phyloP scores from a whole-genome alignment of 2,113 vertebrate species.

The Heloderma charlesbogerti region DNA sequence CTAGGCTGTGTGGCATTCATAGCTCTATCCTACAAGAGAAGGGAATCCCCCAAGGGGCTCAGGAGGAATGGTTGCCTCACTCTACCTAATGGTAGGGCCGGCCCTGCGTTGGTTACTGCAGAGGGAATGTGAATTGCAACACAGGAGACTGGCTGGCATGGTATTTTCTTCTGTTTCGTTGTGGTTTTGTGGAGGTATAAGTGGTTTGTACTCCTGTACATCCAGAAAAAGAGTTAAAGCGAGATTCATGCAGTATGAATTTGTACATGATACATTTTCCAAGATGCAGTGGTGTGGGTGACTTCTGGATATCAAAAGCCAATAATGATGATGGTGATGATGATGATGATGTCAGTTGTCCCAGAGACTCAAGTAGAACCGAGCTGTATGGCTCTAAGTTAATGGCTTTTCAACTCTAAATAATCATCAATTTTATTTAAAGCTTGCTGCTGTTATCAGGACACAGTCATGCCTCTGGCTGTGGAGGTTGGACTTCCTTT shows the following conservation, averaged over 20 bases:
- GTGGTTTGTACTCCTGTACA: background rate
- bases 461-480: background rate
- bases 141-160: background rate
- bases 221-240: background rate
- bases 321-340: no score
- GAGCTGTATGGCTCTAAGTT: background rate
- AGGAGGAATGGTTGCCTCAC: no score
- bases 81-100: no score
- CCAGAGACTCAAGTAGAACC: background rate
- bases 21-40: no score
- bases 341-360: no score
- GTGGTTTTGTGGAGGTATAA: background rate
- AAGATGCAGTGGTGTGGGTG: background rate
- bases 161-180: no score
- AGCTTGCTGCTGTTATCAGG: background rate
- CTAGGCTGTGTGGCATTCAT: no score
- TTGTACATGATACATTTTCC: background rate
- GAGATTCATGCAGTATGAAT: background rate
- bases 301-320: background rate
- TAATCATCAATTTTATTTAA: slow-evolving; percentile 13
- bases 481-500: background rate
- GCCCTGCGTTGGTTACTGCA: background rate
- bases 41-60: no score
- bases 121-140: background rate
- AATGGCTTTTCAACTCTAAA: slow-evolving; percentile 7